Percentiles rank a stretch among this genome's conserved stretches.
Conservation (phyloP, 2,113 vertebrate species). For the Chionis minor region DNA sequence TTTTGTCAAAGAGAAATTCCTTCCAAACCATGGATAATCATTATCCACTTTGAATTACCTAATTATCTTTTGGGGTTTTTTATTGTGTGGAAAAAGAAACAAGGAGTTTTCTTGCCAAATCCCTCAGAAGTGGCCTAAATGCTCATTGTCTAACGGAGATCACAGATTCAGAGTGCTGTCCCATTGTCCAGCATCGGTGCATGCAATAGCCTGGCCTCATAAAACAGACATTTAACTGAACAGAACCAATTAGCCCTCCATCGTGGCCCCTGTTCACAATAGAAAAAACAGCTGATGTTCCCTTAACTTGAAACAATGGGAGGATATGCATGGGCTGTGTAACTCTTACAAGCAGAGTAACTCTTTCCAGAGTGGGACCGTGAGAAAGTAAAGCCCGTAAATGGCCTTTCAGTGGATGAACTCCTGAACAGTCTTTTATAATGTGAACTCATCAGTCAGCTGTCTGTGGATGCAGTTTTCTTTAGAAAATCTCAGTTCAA, state of each 20-base stretch:
- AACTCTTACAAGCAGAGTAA: conserved; percentile 31
- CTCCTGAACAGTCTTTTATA: conserved; percentile 56
- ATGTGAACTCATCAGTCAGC: conserved; percentile 64
- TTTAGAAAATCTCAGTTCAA: conserved; percentile 35
- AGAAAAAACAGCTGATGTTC: conserved; percentile 59
- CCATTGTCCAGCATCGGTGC: conserved; percentile 3
- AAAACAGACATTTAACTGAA: conserved; percentile 50
- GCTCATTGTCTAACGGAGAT: background rate
- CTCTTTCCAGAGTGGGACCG: conserved; percentile 49
- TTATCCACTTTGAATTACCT: background rate
- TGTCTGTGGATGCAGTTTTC: conserved; percentile 11
- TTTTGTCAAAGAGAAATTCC: background rate
- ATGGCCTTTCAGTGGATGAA: conserved; percentile 55
- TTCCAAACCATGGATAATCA: background rate
- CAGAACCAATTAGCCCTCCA: conserved; percentile 58
- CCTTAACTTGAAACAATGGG: conserved; percentile 61
- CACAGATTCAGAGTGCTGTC: background rate
- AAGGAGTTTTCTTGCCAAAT: conserved; percentile 15
- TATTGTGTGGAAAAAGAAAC: conserved; percentile 5
- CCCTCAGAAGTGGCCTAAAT: conserved; percentile 6
- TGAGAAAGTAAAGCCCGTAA: conserved; percentile 63
- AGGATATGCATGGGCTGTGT: conserved; percentile 11
- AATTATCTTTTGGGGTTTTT: background rate
- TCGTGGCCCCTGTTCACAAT: conserved; percentile 42
- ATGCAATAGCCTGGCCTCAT: conserved; percentile 15